Evolutionary conservation across 2,113 vertebrate species (phyloP).

Genomic region (Pipa parva): DNA sequence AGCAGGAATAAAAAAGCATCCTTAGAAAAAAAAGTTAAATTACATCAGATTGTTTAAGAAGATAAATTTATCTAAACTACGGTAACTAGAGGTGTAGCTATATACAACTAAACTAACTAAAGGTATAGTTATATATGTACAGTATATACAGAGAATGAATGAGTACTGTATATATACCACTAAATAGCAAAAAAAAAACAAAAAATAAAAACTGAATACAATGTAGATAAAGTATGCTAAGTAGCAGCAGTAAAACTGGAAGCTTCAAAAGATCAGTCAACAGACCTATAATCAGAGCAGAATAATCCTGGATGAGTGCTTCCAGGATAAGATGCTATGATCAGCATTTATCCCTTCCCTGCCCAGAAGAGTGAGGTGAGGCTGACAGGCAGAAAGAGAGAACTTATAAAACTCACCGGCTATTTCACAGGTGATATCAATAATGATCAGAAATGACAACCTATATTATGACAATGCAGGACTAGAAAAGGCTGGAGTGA

Average conservation of each 20-base stretch:
- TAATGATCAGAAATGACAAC: slow-evolving; percentile 33
- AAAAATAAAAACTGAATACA: neutral
- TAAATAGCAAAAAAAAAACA: no score
- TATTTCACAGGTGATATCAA: slow-evolving; percentile 30
- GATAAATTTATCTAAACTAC: no score
- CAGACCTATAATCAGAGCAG: slow-evolving; percentile 33
- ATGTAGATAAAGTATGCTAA: slow-evolving; percentile 13
- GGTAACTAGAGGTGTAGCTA: no score
- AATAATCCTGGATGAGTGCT: slow-evolving; percentile 29
- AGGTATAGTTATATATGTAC: no score
- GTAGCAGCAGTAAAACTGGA: slow-evolving; percentile 18
- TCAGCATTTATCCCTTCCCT: slow-evolving; percentile 33
- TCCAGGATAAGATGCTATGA: slow-evolving; percentile 34
- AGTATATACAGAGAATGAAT: no score
- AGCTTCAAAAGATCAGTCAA: slow-evolving; percentile 24
- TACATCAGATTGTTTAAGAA: no score
- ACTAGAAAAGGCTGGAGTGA: neutral
- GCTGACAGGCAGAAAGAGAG: slow-evolving; percentile 24
- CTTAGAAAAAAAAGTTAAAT: no score
- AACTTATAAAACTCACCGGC: slow-evolving; percentile 13
- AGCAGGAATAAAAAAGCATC: no score
- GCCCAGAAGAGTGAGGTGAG: slow-evolving; percentile 7
- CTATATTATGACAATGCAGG: slow-evolving; percentile 9
- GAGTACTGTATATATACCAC: no score
- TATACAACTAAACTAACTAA: no score